Evolutionary conservation across 2,797 vertebrate species (phyloP), one percentile per base, ranked within the genome.

Genomic region (Tragopan temminckii): DNA sequence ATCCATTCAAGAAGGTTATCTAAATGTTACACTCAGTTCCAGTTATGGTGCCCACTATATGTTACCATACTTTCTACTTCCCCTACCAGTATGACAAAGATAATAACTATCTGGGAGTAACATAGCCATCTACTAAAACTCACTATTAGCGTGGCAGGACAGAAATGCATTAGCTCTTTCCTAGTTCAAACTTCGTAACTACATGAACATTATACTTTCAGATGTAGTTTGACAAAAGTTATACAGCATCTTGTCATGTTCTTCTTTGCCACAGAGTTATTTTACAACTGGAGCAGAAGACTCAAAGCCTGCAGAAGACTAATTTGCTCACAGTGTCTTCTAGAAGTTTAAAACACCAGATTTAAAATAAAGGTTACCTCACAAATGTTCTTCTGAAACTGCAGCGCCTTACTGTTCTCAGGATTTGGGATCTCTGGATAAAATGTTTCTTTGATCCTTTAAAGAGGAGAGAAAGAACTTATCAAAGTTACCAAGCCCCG

Each of bases 361-460:
- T 76, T 76, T 72, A 55, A 89, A 93, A 67, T 52, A 3, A 87
- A 10, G 3, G 23, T 97, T 98, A 98, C 98, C 98, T 98, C 98
- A 64, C 96, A 97, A 90, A 96, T 92, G 71, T 96, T 98, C 94
- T 98, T 98, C 64, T 98, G 97, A 94, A 98, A 98, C 66, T 98
- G 97, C 61, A 98, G 76, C 1, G 98, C 98, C 94, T 98, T 98
- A 85, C 98, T 98, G 80, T 98, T 98, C 96, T 99, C 99, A 72
- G 99, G 99, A 97, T 99, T 99, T 1, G 99, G 99, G 96, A 99
- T 99, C 95, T 99, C 99, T 53, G 99, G 99, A 88, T 99, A 99
- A 96, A 99, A 99, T 0, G 99, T 99, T 94, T 98, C 98, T 97
- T 99, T 99, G 97, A 99, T 99, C 99, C 99, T 99, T 97, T 77